Base-by-base conservation (phyloP, 2,888 invertebrate genomes). In the Drosophila quinaria region DNA sequence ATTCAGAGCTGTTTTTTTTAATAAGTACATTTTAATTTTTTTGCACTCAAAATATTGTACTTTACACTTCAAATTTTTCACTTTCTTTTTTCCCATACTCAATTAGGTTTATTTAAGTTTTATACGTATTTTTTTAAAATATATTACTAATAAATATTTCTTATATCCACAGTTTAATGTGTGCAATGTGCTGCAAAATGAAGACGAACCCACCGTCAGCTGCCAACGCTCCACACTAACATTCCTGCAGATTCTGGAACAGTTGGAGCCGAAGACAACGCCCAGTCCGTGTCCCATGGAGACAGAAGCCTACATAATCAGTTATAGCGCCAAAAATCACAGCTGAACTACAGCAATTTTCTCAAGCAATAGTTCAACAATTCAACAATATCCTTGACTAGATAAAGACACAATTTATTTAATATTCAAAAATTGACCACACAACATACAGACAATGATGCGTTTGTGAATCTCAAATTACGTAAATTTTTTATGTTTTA, bases 261-360 rank as follows among this genome's bases (percentile, higher is more conserved):
- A 76, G 17, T 70, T 81, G 35, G 80, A 83, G 2, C 66, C 78
- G 8, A 90, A 91, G 46, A 78, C 78, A 58, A 81, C 92, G 17
- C 85, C 85, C 0, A 70, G 78, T 11, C 66, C 93, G 13, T 93
- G 93, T 62, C 91, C 93, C 3, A 92, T 93, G 92, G 92, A 93
- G 47, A 87, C 93, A 39, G 90, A 90, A 69, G 92, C 91, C 17
- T 92, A 91, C 76, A 90, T 92, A 17, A 70, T 77, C 56, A 86
- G 73, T 17, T 73, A 76, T 19, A 73, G 13, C 31, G 11, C 29
- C n/a, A 47, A 62, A 31, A 55, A 51, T 3, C 50, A 50, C 29
- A 88, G 74, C 61, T 88, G 76, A 90, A 80, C 39, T 44, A 35
- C 8, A 46, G 37, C 35, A 46, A 25, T 31, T 8, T 29, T 19